Evolutionary conservation across 2,113 vertebrate genomes (phyloP), one percentile per base, ranked within the genome.

Genomic region (Empidonax alnorum): DNA sequence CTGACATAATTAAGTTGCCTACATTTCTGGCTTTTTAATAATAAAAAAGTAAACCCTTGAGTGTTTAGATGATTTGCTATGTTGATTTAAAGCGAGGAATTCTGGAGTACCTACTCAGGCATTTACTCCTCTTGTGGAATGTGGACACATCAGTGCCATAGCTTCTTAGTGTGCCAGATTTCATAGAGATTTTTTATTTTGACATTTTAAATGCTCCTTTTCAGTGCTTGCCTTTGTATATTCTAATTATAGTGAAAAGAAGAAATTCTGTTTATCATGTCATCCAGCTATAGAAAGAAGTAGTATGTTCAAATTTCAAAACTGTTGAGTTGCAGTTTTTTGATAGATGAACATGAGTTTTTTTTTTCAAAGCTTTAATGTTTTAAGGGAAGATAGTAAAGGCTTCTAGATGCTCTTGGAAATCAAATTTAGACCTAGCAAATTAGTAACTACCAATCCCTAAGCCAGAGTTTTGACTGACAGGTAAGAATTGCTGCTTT

Each of bases 1-100:
- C 47, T 93, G 68, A 87, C 21, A 62, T 83, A 94, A 97, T 92
- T 97, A 93, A 92, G 96, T 93, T 97, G 46, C 12, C 33, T 35
- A 14, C 37, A 27, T 77, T 62, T 87, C 74, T 96, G 67, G 31
- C 22, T 86, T 91, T 93, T 89, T 92, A 90, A 87, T 93, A 93
- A 92, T 73, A 39, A 93, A 93, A 87, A 94, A 81, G 27, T 25
- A 96, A 96, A 62, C 24, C 19, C 68, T 85, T 12, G 66, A 92
- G 62, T 75, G 58, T 84, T 96, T 74, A 78, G 63, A 89, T 95
- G 28, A 91, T 96, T 96, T 93, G 13, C n/a, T 89, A 30, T 46
- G 46, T 84, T 95, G 73, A 91, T 94, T 96, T 96, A 87, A 92
- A 94, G 50, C 23, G 55, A 42, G 4, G 21, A 58, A 90, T 85